These are phyloP conservation scores for Leucophora obtusa DNA, from an alignment of 2,888 invertebrate genomes.

Conservation along the genomic window DNA sequence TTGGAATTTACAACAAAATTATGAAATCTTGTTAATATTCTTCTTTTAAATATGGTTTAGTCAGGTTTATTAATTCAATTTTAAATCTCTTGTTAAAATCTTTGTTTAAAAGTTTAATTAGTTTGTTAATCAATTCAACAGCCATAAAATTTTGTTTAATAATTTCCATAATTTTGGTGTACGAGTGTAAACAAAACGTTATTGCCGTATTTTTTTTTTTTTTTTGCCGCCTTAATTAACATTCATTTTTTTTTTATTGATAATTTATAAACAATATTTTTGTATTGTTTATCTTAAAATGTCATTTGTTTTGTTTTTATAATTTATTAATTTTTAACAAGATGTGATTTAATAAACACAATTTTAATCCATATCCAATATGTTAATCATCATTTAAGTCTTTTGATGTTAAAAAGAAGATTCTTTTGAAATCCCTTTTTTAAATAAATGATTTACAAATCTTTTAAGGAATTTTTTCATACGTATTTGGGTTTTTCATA, in stretches of 20 bases:
- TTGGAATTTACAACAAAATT: slow-evolving; percentile 31
- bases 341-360: slow-evolving; percentile 51
- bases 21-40: slow-evolving; percentile 32
- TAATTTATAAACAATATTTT: slow-evolving; percentile 50
- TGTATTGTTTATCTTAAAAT: slow-evolving; percentile 40
- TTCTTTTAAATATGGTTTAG: not conserved
- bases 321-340: slow-evolving; percentile 59
- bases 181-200: slow-evolving; percentile 33
- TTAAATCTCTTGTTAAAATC: slow-evolving; percentile 30
- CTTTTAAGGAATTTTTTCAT: slow-evolving; percentile 50
- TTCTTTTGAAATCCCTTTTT: slow-evolving; percentile 66
- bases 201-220: slow-evolving; percentile 11
- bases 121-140: slow-evolving; percentile 14
- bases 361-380: slow-evolving; percentile 2
- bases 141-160: slow-evolving; percentile 18
- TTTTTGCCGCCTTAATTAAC: slow-evolving; percentile 50
- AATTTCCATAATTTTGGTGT: slow-evolving; percentile 17
- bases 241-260: slow-evolving; percentile 42
- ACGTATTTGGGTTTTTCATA: not conserved
- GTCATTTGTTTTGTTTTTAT: slow-evolving; percentile 27
- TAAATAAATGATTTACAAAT: slow-evolving; percentile 59
- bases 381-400: slow-evolving; percentile 42
- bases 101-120: slow-evolving; percentile 1
- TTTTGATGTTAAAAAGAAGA: slow-evolving; percentile 20
- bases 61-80: not conserved